phyloP scores from a whole-genome alignment of 2,797 vertebrate genomes.

The Gastrophryne carolinensis region DNA sequence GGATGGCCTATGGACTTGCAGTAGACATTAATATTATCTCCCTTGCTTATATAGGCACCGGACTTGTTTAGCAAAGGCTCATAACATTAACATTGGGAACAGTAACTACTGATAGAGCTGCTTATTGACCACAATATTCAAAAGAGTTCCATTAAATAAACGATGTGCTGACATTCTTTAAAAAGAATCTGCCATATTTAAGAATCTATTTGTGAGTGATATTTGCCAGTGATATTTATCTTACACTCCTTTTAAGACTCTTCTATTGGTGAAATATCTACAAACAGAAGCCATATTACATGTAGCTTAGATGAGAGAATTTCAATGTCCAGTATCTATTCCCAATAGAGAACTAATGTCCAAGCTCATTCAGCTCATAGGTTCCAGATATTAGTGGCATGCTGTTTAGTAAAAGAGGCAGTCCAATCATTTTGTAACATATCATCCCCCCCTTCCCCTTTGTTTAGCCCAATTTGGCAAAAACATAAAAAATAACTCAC shows the following conservation, averaged over 20 bases:
- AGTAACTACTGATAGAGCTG: constrained; percentile 5
- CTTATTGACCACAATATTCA: neutral
- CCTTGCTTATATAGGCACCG: neutral
- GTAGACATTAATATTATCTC: neutral
- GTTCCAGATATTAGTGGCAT: no score
- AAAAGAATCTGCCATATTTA: neutral
- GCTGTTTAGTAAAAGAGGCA: no score
- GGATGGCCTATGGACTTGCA: neutral
- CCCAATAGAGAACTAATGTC: no score
- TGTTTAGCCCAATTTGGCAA: no score
- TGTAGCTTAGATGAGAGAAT: no score
- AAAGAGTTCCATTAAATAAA: neutral
- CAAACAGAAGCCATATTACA: neutral
- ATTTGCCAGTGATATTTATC: neutral
- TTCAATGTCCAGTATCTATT: no score
- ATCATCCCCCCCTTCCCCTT: no score
- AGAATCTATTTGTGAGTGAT: neutral
- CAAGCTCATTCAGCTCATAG: no score
- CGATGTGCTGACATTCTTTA: neutral
- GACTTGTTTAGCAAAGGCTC: neutral
- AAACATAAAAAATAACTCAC: no score
- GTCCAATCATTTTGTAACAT: no score
- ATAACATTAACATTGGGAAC: neutral
- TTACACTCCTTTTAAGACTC: neutral
- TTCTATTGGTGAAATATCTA: neutral